These are phyloP conservation scores for Echiichthys vipera DNA, from an alignment of 2,797 vertebrate genomes.

Conservation along the genomic window DNA sequence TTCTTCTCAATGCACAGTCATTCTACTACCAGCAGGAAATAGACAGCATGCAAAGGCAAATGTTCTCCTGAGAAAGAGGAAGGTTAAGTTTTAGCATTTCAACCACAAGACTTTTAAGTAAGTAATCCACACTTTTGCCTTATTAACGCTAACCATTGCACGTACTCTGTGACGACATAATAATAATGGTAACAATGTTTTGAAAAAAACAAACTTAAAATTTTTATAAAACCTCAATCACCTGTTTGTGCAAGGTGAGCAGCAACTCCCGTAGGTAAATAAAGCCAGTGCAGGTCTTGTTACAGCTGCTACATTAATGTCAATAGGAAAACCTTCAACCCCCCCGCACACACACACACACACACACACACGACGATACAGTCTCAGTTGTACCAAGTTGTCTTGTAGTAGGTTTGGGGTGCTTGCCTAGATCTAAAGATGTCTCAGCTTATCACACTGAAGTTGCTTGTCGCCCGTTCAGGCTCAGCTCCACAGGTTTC, in stretches of 20 bases:
- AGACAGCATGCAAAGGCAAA: conserved; percentile 45
- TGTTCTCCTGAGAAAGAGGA: conserved; percentile 73
- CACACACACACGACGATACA: neutral
- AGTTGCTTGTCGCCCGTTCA: neutral
- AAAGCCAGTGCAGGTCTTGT: conserved; percentile 12
- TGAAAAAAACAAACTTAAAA: conserved; percentile 33
- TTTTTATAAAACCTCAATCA: conserved; percentile 21
- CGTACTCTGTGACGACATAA: conserved; percentile 10
- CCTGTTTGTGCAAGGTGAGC: conserved; percentile 21
- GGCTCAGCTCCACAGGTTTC: conserved; percentile 2
- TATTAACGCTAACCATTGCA: conserved; percentile 39
- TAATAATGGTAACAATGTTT: neutral
- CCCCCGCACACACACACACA: no score
- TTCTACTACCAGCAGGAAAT: conserved; percentile 40
- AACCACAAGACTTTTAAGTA: conserved; percentile 42
- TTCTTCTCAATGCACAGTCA: conserved; percentile 35
- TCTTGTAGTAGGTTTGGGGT: neutral
- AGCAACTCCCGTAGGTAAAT: conserved; percentile 11
- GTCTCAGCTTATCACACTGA: neutral
- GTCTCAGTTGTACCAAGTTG: neutral
- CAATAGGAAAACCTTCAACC: neutral
- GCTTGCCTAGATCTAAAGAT: neutral
- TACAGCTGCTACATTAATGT: conserved; percentile 13
- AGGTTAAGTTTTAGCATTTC: conserved; percentile 45
- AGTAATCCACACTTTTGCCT: conserved; percentile 1